A percentile compares a stretch with the other conserved stretches of the same genome.
These are phyloP conservation scores for Empis stercorea DNA, from an alignment of 2,888 invertebrate species.

Conservation along the genomic window DNA sequence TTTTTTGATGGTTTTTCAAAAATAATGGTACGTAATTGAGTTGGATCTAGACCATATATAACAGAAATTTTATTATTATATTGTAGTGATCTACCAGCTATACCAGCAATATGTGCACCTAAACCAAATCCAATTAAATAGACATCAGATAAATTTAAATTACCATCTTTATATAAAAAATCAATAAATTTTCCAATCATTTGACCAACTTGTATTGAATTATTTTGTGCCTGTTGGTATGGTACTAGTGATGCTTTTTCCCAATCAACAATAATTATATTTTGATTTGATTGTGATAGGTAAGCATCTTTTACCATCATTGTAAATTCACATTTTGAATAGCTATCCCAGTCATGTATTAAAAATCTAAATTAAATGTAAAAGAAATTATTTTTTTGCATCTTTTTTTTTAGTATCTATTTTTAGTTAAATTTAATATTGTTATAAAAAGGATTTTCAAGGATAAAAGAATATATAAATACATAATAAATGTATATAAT, in stretches of 20 bases:
- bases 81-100: constrained; percentile 43
- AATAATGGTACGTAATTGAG: constrained; percentile 9
- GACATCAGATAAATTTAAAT: constrained; percentile 36
- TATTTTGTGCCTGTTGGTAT: constrained; percentile 40
- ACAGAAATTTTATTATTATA: constrained; percentile 40
- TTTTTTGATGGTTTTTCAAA: constrained; percentile 17
- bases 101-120: constrained; percentile 45
- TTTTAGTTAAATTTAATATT: too few species aligned
- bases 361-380: constrained; percentile 17
- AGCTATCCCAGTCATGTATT: constrained; percentile 47
- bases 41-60: constrained; percentile 35
- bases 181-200: constrained; percentile 19
- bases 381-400: too few species aligned
- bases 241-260: constrained; percentile 39
- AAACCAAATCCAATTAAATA: constrained; percentile 43
- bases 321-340: constrained; percentile 31
- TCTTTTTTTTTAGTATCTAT: too few species aligned
- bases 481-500: too few species aligned
- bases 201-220: constrained; percentile 21
- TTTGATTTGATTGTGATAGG: constrained; percentile 42
- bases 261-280: constrained; percentile 50
- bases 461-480: too few species aligned
- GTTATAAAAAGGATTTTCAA: too few species aligned
- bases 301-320: constrained; percentile 35
- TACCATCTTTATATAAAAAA: constrained; percentile 35